phyloP scores from a whole-genome alignment of 2,888 invertebrate genomes.

The Dasypolia templi region DNA sequence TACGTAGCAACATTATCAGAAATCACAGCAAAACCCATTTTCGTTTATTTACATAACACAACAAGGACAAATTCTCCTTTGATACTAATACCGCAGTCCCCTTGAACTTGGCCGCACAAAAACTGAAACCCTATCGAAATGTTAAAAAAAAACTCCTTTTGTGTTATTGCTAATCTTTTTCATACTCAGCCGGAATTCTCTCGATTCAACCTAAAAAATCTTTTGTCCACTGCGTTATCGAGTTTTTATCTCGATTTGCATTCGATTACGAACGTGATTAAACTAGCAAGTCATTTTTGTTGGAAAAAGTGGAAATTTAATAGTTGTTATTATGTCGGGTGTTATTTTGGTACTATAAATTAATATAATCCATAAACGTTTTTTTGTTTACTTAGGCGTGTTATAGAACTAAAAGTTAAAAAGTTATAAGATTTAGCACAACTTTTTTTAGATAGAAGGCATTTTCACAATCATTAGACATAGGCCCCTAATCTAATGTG shows the following conservation, averaged over 20 bases:
- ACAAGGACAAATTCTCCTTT: constrained; percentile 35
- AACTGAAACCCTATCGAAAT: constrained; percentile 59
- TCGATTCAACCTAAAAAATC: constrained; percentile 68
- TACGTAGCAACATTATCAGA: neutral
- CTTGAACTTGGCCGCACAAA: constrained; percentile 70
- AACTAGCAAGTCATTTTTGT: constrained; percentile 43
- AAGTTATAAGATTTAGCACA: constrained; percentile 33
- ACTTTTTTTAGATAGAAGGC: constrained; percentile 43
- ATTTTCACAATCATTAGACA: constrained; percentile 46
- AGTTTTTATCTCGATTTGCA: constrained; percentile 60
- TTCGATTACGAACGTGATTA: constrained; percentile 54
- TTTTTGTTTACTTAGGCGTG: neutral
- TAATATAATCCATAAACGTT: neutral
- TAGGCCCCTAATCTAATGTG: neutral
- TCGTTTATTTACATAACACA: constrained; percentile 1
- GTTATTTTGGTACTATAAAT: constrained; percentile 27
- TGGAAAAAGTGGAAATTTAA: constrained; percentile 22
- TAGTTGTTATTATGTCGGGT: neutral
- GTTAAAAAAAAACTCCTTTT: constrained; percentile 62
- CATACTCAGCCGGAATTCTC: constrained; percentile 70
- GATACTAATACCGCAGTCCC: constrained; percentile 38
- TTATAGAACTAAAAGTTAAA: constrained; percentile 9
- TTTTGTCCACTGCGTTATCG: constrained; percentile 64
- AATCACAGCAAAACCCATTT: neutral
- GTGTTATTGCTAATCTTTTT: constrained; percentile 73